Conservation (phyloP, 1,140 invertebrate genomes). For the Lepidurus apus region DNA sequence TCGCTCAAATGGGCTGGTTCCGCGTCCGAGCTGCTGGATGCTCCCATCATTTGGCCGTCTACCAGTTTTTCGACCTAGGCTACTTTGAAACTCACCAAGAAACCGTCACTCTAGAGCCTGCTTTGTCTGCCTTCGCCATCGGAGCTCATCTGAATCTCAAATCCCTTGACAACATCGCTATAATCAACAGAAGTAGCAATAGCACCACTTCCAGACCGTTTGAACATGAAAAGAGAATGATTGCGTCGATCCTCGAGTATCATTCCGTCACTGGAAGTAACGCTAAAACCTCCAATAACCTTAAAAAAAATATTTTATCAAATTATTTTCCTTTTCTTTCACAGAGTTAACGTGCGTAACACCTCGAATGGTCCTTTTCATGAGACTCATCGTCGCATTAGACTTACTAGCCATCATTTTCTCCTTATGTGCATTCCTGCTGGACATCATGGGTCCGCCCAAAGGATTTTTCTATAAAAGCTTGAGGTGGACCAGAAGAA, state of each 20-base stretch:
- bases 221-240: slow-evolving; percentile 12
- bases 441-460: slow-evolving; percentile 50
- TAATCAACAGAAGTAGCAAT: slow-evolving; percentile 1
- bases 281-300: neutral
- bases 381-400: slow-evolving; percentile 51
- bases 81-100: slow-evolving; percentile 35
- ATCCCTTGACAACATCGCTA: neutral
- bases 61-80: slow-evolving; percentile 46
- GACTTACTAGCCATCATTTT: slow-evolving; percentile 51
- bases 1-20: slow-evolving; percentile 52
- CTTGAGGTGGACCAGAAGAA: neutral
- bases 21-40: slow-evolving; percentile 49
- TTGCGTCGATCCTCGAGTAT: slow-evolving; percentile 31
- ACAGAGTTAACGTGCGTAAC: slow-evolving; percentile 50
- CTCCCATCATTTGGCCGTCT: slow-evolving; percentile 48
- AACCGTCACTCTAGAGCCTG: neutral
- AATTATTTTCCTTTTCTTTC: slow-evolving; percentile 39
- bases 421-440: slow-evolving; percentile 50
- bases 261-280: slow-evolving; percentile 35
- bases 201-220: neutral
- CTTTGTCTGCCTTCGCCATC: neutral
- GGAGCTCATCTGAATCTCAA: neutral
- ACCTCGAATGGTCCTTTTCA: slow-evolving; percentile 49
- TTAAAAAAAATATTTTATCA: slow-evolving; percentile 27
- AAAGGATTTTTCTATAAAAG: slow-evolving; percentile 40